phyloP scores from a whole-genome alignment of 2,113 vertebrate genomes.

The Piaya cayana region DNA sequence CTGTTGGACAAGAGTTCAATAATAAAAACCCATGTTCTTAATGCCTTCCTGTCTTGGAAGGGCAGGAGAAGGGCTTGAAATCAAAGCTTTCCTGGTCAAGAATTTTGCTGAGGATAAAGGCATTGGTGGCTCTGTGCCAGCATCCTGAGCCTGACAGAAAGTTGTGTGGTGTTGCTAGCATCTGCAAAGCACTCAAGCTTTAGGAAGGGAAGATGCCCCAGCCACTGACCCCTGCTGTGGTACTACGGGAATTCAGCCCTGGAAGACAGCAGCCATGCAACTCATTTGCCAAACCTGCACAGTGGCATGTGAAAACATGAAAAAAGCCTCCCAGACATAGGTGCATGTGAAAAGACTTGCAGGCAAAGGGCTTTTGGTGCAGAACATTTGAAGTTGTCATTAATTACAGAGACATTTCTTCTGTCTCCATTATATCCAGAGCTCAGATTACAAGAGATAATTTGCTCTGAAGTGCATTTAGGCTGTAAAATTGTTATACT shows the following conservation, averaged over 20 bases:
- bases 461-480: slow-evolving; percentile 10
- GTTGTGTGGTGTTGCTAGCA: not conserved
- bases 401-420: not conserved
- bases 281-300: not conserved
- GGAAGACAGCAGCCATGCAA: accelerated
- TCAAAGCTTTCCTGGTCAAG: not conserved
- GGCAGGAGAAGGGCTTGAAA: not conserved
- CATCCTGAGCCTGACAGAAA: not conserved
- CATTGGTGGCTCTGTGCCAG: not conserved
- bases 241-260: not conserved
- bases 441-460: not conserved
- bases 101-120: not conserved
- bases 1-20: not conserved
- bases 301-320: not conserved
- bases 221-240: accelerated
- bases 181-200: not conserved
- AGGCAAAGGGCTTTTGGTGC: not conserved
- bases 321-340: not conserved
- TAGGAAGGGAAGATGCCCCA: not conserved
- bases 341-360: not conserved
- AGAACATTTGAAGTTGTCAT: not conserved
- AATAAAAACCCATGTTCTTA: not conserved
- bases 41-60: not conserved
- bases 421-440: not conserved
- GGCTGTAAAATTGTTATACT: not conserved